Conservation (phyloP, 2,113 vertebrate species). For the mouse (Mus musculus) region GRCm39 chr8:121306501-121307000, state of each 20-base stretch:
- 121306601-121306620: slow-evolving; percentile 44
- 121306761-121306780: not conserved
- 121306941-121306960: not conserved
- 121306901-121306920: not conserved
- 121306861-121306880: not conserved
- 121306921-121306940: not conserved
- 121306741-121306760: not conserved
- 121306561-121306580: slow-evolving; percentile 68
- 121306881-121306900: not conserved
- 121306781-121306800: not conserved
- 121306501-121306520: not conserved
- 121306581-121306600: slow-evolving; percentile 33
- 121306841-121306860: not conserved
- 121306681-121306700: not conserved
- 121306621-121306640: slow-evolving; percentile 77
- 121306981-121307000: not conserved
- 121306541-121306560: not conserved
- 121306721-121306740: not conserved
- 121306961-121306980: not conserved
- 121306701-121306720: not conserved
- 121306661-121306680: slow-evolving; percentile 54
- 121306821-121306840: not conserved
- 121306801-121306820: not conserved
- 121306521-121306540: not conserved
- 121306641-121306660: slow-evolving; percentile 66